A percentile compares a stretch with the other conserved stretches of the same genome.
These are phyloP conservation scores for Agonum fuliginosum DNA, from an alignment of 2,888 invertebrate species.

Conservation along the genomic window DNA sequence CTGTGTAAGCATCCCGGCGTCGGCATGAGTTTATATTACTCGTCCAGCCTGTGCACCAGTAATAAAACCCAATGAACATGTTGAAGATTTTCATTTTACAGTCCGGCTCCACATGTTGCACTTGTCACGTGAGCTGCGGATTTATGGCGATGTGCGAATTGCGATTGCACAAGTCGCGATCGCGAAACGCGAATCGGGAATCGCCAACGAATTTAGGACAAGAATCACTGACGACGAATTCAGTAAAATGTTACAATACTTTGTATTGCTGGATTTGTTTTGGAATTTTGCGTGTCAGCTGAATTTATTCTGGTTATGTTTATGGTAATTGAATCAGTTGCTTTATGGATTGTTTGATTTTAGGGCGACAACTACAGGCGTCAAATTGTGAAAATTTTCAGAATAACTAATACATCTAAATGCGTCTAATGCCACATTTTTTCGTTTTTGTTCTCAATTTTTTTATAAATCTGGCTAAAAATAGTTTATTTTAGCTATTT, in stretches of 20 bases:
- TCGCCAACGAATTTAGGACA: conserved; percentile 26
- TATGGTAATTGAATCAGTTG: too few relatives aligned
- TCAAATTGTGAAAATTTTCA: too few relatives aligned
- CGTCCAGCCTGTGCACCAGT: conserved; percentile 29
- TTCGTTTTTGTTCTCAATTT: too few relatives aligned
- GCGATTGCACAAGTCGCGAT: conserved; percentile 7
- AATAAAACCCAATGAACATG: conserved; percentile 56
- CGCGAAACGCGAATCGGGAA: neutral
- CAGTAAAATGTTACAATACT: neutral
- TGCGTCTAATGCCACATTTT: too few relatives aligned
- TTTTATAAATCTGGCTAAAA: too few relatives aligned
- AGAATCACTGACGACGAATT: neutral
- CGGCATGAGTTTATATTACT: conserved; percentile 22
- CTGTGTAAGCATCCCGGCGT: conserved; percentile 46
- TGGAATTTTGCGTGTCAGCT: neutral
- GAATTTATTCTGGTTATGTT: too few relatives aligned
- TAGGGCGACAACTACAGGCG: too few relatives aligned
- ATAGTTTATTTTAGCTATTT: too few relatives aligned
- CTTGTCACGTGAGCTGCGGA: conserved; percentile 44
- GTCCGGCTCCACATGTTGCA: conserved; percentile 50
- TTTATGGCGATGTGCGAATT: conserved; percentile 38
- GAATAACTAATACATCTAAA: too few relatives aligned
- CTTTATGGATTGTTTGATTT: too few relatives aligned
- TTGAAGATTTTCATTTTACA: conserved; percentile 56
- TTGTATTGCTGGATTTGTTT: neutral